phyloP scores from a whole-genome alignment of 2,797 vertebrate species.

The Gephyroberyx darwinii region DNA sequence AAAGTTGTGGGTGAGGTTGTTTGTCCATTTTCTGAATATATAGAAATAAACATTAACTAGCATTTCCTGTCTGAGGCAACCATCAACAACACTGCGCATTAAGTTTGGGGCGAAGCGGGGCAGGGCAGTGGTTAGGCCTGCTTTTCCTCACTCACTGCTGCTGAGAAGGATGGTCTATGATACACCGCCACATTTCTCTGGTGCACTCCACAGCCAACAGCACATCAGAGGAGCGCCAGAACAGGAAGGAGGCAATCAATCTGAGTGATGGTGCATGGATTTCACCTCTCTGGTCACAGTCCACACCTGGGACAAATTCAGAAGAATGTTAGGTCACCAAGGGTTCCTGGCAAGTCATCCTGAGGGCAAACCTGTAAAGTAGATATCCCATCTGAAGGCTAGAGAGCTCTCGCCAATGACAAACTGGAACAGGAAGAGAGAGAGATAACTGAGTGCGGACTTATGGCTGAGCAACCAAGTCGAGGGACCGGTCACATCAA shows the following conservation, averaged over 20 bases:
- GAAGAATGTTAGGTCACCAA: conserved; percentile 69
- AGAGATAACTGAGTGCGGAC: conserved; percentile 24
- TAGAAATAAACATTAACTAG: too few species aligned
- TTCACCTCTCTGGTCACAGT: conserved; percentile 70
- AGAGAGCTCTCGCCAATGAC: conserved; percentile 29
- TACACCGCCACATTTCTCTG: conserved; percentile 19
- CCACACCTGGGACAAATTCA: conserved; percentile 78
- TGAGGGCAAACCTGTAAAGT: conserved; percentile 67
- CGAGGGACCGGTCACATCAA: conserved; percentile 1
- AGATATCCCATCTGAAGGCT: conserved; percentile 50
- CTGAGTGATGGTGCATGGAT: conserved; percentile 59
- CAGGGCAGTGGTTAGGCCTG: conserved; percentile 44
- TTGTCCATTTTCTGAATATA: conserved; percentile 12
- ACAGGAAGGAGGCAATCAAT: conserved; percentile 75
- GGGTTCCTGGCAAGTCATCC: conserved; percentile 62
- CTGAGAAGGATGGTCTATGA: conserved; percentile 42
- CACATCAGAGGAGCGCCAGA: conserved; percentile 62
- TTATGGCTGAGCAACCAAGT: conserved; percentile 9
- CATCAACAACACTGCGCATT: conserved; percentile 22
- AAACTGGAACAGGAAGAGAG: conserved; percentile 37
- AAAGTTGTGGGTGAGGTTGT: conserved; percentile 8
- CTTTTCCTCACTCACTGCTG: conserved; percentile 61
- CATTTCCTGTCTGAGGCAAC: conserved; percentile 9
- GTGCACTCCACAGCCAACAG: conserved; percentile 31
- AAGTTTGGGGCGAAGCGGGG: conserved; percentile 11